A percentile compares a stretch with the other conserved stretches of the same genome.
These are phyloP conservation scores for silkworm (Bombyx mori) DNA, from an alignment of 1,140 invertebrate species.

Conservation along the genomic window ASM3026992v2 NC_085130.1:8693001-8693500, in stretches of 20 bases:
- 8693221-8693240: constrained; percentile 37
- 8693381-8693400: not conserved
- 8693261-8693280: constrained; percentile 56
- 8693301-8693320: too few species aligned
- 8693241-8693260: constrained; percentile 56
- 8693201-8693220: constrained; percentile 42
- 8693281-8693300: constrained; percentile 31
- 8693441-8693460: not conserved
- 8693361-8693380: not conserved
- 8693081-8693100: constrained; percentile 37
- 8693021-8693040: constrained; percentile 29
- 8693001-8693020: constrained; percentile 19
- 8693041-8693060: constrained; percentile 28
- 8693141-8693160: constrained; percentile 40
- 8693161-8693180: constrained; percentile 57
- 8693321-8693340: too few species aligned
- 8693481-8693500: too few species aligned
- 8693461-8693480: not conserved
- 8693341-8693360: too few species aligned
- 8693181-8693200: constrained; percentile 40
- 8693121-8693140: constrained; percentile 30
- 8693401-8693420: not conserved
- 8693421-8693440: not conserved
- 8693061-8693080: constrained; percentile 29
- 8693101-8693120: constrained; percentile 31